phyloP scores from a whole-genome alignment of 2,113 vertebrate genomes.

The Myrmophylax atrothorax region DNA sequence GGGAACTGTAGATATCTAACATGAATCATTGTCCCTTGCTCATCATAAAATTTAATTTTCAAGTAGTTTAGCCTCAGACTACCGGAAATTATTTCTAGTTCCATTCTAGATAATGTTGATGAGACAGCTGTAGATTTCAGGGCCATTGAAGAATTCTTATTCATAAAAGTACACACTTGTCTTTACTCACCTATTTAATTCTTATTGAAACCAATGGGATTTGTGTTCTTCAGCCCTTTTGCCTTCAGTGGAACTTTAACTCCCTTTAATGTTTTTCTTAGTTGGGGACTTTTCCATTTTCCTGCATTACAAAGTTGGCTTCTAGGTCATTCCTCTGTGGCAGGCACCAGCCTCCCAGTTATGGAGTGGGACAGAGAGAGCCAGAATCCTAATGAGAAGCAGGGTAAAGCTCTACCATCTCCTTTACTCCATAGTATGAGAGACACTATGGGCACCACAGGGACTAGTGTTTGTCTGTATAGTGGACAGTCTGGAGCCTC shows the following conservation, averaged over 20 bases:
- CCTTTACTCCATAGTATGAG: not conserved
- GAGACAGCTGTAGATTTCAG: slow-evolving; percentile 12
- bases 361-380: too few species aligned
- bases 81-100: not conserved
- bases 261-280: not conserved
- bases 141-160: slow-evolving; percentile 28
- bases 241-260: not conserved
- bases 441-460: not conserved
- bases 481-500: not conserved
- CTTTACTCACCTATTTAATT: slow-evolving; percentile 15
- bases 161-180: not conserved
- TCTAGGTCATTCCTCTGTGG: not conserved
- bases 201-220: not conserved
- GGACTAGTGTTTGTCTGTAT: fast-evolving
- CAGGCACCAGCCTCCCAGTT: not conserved
- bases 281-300: not conserved
- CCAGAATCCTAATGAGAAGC: not conserved
- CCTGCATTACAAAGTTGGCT: not conserved
- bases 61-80: slow-evolving; percentile 11
- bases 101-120: not conserved
- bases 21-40: not conserved
- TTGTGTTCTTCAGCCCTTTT: not conserved
- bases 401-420: not conserved
- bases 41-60: not conserved
- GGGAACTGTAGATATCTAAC: not conserved